A percentile compares a stretch with the other conserved stretches of the same genome.
These are phyloP conservation scores for Bovichtus diacanthus DNA, from an alignment of 2,797 vertebrate genomes.

Conservation along the genomic window DNA sequence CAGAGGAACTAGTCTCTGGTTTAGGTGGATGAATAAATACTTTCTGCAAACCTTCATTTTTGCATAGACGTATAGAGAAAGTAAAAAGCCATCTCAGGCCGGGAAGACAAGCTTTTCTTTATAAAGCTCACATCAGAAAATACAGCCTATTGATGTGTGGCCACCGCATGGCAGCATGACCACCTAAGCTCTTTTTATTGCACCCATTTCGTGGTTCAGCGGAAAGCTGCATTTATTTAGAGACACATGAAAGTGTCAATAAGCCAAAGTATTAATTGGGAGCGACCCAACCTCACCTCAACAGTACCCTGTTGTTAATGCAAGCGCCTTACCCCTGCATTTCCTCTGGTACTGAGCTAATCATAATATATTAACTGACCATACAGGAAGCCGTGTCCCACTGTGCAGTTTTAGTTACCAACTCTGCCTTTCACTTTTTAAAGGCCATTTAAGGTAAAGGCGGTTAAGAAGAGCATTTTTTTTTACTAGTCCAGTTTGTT, in stretches of 20 bases:
- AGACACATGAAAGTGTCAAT: conserved; percentile 60
- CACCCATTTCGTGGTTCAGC: conserved; percentile 54
- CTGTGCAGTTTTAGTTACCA: conserved; percentile 60
- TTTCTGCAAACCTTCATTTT: not conserved
- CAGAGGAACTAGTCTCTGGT: conserved; percentile 20
- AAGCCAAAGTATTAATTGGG: conserved; percentile 71
- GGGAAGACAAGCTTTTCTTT: conserved; percentile 29
- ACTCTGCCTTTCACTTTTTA: conserved; percentile 66
- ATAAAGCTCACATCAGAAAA: conserved; percentile 41
- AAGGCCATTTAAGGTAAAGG: conserved; percentile 73
- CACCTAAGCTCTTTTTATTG: conserved; percentile 68
- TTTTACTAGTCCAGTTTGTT: conserved; percentile 58
- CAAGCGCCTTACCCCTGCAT: conserved; percentile 57
- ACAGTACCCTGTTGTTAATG: conserved; percentile 74
- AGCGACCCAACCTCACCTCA: conserved; percentile 55
- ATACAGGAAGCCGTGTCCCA: conserved; percentile 72
- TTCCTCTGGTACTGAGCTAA: conserved; percentile 70
- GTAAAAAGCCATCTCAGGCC: not conserved
- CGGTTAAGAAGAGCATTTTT: conserved; percentile 52
- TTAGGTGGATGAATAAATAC: conserved; percentile 2
- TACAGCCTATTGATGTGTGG: conserved; percentile 51
- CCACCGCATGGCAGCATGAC: conserved; percentile 24
- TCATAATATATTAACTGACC: conserved; percentile 78
- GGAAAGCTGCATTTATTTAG: conserved; percentile 72
- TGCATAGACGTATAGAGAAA: not conserved